Base-by-base conservation (phyloP, 2,888 invertebrate genomes). In the Tromatobia lineatoria region DNA sequence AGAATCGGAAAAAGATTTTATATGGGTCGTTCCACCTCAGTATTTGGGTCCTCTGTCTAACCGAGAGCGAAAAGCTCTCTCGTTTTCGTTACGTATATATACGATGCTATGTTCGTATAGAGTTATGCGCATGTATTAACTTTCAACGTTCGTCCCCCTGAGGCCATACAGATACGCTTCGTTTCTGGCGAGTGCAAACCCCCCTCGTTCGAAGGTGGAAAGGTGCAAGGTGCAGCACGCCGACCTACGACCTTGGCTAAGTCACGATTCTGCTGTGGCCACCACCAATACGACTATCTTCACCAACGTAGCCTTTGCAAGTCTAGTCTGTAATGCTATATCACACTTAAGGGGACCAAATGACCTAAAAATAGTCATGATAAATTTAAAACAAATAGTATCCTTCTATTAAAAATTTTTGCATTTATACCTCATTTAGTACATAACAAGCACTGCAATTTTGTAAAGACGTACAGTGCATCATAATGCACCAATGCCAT, bases 231-330 rank as follows among this genome's bases (percentile, higher is more conserved):
- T 92, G 91, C 92, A 92, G 86, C 88, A 88, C 87, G 88, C 80
- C 90, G 91, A 92, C 91, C 91, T 91, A 89, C 89, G 91, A 92
- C 91, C 91, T 91, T 91, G 91, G 90, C 88, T 83, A 47, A 90
- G 91, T 92, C 91, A 92, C 92, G 92, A 92, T 79, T 83, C 88
- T 85, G 47, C 85, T 87, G 76, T 87, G 83, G 57, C 38, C 75
- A 74, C 50, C 81, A 50, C 75, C 52, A 20, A 18, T 20, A 54
- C 52, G 13, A 57, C 57, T 1, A 15, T 54, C 78, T 76, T 77
- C 81, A 81, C 66, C 57, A 66, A 73, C 67, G 42, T 20, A 50
- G 69, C 67, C 82, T 70, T 66, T 34, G 57, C 61, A 42, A 15
- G 42, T 20, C 66, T 50, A 61, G 25, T 67, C 34, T 23, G 38